Base-by-base conservation (phyloP, 2,113 vertebrate genomes). In the Xenus cinereus region DNA sequence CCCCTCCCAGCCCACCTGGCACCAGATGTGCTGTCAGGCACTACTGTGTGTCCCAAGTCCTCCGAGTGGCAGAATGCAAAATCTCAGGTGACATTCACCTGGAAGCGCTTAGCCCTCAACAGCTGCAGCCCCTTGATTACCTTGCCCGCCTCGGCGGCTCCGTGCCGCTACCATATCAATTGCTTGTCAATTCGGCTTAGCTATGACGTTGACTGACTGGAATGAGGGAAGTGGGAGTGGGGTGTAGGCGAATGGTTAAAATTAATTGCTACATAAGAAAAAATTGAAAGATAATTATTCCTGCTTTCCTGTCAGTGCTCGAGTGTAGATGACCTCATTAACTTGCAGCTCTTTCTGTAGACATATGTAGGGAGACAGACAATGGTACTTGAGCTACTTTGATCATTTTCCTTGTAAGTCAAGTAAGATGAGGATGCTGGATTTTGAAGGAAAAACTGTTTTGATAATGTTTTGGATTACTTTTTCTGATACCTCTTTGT, bases 211-310 rank as follows among this genome's bases (percentile, higher is more conserved):
- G 98, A 98, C 98, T 97, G 98, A 98, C 98, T 98, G 98, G 97
- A 95, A 92, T 54, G 97, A 98, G 97, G 96, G 93, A 96, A 98
- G 97, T 94, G 96, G 96, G 96, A 97, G 94, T 97, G 98, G 97
- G 96, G 97, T 95, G 98, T 79, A 96, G 98, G 97, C 97, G 98
- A 99, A 98, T 98, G 98, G 98, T 98, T 98, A 98, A 99, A 98
- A 99, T 99, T 99, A 99, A 99, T 99, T 99, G 98, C 99, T 99
- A 99, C 98, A 99, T 98, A 98, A 98, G 98, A 98, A 99, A 98
- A 99, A 99, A 99, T 98, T 98, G 98, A 98, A 98, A 99, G 98
- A 99, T 99, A 98, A 99, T 99, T 99, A 99, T 99, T 99, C 98
- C 98, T 98, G 98, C 98, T 98, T 98, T 98, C 98, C 98, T 99